Conservation (phyloP, 2,888 invertebrate genomes). For the Ophioninae sp. region DNA sequence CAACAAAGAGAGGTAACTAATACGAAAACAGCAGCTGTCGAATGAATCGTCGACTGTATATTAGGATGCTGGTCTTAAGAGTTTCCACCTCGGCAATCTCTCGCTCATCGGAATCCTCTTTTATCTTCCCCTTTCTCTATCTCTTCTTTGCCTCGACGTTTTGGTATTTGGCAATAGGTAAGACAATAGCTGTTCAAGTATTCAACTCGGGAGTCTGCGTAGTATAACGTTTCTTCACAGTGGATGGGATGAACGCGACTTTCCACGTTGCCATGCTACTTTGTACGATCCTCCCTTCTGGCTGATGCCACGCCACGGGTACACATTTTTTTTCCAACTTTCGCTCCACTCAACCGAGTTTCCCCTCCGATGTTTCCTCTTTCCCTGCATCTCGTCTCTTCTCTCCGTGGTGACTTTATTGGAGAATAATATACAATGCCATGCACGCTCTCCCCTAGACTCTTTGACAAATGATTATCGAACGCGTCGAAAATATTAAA, state of each 20-base stretch:
- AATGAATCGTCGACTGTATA: slow-evolving; percentile 13
- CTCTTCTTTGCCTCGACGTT: slow-evolving; percentile 8
- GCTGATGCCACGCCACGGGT: slow-evolving; percentile 66
- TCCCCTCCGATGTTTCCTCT: slow-evolving; percentile 18
- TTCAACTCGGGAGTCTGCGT: slow-evolving; percentile 52
- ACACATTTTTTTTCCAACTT: slow-evolving; percentile 56
- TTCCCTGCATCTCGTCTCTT: slow-evolving; percentile 31
- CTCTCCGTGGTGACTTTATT: slow-evolving; percentile 31
- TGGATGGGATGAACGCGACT: slow-evolving; percentile 27
- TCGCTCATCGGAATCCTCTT: slow-evolving; percentile 27
- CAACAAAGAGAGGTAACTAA: slow-evolving; percentile 12
- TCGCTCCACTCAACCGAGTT: slow-evolving; percentile 22
- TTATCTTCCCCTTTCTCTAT: not conserved
- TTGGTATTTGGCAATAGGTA: slow-evolving; percentile 48
- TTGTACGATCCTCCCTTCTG: slow-evolving; percentile 66
- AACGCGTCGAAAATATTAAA: slow-evolving; percentile 39
- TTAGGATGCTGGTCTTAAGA: slow-evolving; percentile 33
- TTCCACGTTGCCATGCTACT: slow-evolving; percentile 62
- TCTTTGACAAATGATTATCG: slow-evolving; percentile 56
- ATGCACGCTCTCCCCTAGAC: slow-evolving; percentile 41
- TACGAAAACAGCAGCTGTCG: slow-evolving; percentile 22
- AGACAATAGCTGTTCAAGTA: slow-evolving; percentile 52
- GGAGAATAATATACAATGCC: slow-evolving; percentile 40
- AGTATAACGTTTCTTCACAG: slow-evolving; percentile 48
- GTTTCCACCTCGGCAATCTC: slow-evolving; percentile 26